These are phyloP conservation scores for Acrocyrtus sp. DNA, from an alignment of 2,888 invertebrate genomes.

Conservation along the genomic window DNA sequence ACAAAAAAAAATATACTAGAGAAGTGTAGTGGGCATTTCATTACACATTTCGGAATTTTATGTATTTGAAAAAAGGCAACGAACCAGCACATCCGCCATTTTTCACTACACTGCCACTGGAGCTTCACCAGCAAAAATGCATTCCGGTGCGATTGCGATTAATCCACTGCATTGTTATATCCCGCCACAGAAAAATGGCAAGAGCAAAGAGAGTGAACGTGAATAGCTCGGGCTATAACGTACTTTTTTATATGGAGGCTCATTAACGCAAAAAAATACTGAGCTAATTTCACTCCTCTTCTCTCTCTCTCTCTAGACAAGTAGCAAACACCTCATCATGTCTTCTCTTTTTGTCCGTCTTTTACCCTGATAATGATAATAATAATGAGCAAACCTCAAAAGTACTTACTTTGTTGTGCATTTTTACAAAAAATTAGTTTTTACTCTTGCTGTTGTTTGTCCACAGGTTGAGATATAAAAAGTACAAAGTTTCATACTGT, in stretches of 20 bases:
- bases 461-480: too few species aligned
- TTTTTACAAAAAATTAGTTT: neutral
- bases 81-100: constrained; percentile 41
- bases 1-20: neutral
- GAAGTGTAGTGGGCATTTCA: neutral
- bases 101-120: constrained; percentile 19
- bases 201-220: too few species aligned
- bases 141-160: too few species aligned
- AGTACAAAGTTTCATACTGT: too few species aligned
- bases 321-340: constrained; percentile 25
- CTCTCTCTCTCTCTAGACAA: constrained; percentile 17
- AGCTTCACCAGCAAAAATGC: neutral
- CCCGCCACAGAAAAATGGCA: too few species aligned
- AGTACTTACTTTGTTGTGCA: neutral
- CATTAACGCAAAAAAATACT: constrained; percentile 40
- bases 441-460: neutral
- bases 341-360: constrained; percentile 1
- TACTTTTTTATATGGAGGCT: too few species aligned
- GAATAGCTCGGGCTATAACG: too few species aligned
- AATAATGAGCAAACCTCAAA: constrained; percentile 28
- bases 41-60: constrained; percentile 1
- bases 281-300: constrained; percentile 31
- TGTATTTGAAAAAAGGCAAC: constrained; percentile 26
- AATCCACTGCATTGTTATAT: too few species aligned
- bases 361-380: neutral